phyloP scores from a whole-genome alignment of 2,113 vertebrate species.

The Irena cyanogastra region DNA sequence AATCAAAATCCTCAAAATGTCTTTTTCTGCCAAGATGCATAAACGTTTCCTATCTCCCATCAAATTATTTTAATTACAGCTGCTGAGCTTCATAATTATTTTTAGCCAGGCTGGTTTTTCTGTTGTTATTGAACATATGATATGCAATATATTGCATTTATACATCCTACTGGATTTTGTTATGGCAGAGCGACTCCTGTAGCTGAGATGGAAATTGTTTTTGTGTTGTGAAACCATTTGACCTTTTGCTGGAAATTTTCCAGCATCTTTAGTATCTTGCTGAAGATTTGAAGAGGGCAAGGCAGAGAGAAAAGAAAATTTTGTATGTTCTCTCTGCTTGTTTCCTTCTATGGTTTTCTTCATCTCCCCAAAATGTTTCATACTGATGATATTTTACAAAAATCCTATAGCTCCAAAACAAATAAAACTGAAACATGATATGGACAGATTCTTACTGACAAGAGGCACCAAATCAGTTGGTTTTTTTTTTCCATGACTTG shows the following conservation, averaged over 20 bases:
- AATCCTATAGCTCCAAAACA: neutral
- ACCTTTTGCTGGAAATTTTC: neutral
- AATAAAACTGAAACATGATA: neutral
- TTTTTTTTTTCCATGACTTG: neutral
- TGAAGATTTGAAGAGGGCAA: neutral
- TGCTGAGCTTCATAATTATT: conserved; percentile 72
- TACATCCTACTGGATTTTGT: neutral
- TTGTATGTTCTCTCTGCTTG: neutral
- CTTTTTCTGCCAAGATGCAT: conserved; percentile 74
- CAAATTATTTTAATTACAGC: conserved; percentile 78
- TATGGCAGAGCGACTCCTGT: conserved; percentile 34
- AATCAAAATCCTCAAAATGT: conserved; percentile 73
- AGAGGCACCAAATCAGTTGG: neutral
- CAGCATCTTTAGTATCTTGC: neutral
- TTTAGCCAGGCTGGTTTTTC: conserved; percentile 55
- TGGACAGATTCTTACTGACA: neutral
- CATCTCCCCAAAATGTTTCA: neutral
- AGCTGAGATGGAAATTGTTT: neutral
- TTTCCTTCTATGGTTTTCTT: neutral
- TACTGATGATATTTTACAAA: neutral
- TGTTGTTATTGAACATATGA: conserved; percentile 56
- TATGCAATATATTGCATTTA: conserved; percentile 49
- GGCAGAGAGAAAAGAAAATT: neutral
- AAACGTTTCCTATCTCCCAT: conserved; percentile 72
- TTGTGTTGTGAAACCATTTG: neutral